Conservation (phyloP, 2,888 invertebrate species). For the Minunthozetes semirufus region DNA sequence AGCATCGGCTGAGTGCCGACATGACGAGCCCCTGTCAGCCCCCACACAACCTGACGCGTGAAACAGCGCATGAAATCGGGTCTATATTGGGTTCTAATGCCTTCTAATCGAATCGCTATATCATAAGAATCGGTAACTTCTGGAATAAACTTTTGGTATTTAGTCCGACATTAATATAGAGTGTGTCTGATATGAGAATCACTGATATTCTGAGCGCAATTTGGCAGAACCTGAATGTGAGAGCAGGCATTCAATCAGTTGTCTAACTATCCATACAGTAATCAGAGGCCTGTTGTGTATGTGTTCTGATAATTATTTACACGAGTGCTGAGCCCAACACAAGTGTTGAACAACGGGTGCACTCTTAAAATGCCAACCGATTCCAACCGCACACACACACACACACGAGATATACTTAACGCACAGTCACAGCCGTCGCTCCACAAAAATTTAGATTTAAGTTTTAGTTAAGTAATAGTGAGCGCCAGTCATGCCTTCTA, state of each 20-base stretch:
- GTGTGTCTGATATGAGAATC: slow-evolving; percentile 4
- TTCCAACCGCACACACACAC: neutral
- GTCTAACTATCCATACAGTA: slow-evolving; percentile 12
- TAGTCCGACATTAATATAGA: neutral
- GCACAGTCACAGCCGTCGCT: neutral
- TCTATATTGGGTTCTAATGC: neutral
- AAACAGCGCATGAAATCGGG: slow-evolving; percentile 15
- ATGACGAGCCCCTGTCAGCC: neutral
- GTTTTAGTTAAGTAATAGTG: slow-evolving; percentile 5
- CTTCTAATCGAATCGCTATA: neutral
- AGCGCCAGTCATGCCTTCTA: neutral
- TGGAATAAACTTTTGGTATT: slow-evolving; percentile 9
- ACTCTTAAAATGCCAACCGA: neutral
- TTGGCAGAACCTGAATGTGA: neutral
- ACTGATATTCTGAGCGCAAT: neutral
- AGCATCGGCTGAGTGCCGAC: neutral
- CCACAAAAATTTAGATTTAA: neutral
- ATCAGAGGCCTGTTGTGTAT: neutral
- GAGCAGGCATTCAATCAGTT: slow-evolving; percentile 17
- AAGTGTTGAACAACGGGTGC: slow-evolving; percentile 11
- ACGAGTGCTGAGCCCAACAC: neutral
- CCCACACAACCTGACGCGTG: slow-evolving; percentile 2
- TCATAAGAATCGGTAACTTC: neutral
- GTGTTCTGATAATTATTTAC: slow-evolving; percentile 8
- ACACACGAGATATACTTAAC: neutral